These are phyloP conservation scores for Lagocephalus sceleratus DNA, from an alignment of 2,797 vertebrate genomes.

Conservation along the genomic window DNA sequence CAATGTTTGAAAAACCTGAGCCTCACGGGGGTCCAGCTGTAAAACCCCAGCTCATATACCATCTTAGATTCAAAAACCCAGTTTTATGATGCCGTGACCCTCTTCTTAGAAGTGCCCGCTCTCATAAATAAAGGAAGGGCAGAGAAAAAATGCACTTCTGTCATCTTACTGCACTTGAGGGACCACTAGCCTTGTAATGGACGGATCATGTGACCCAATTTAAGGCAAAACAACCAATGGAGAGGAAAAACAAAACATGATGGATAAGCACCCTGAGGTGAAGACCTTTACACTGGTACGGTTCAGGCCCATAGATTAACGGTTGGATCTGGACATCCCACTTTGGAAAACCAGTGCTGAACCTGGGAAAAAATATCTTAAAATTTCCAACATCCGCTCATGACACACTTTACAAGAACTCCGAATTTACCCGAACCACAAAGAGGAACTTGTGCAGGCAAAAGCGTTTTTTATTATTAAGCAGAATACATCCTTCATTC, in stretches of 20 bases:
- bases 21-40: constrained; percentile 4
- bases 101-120: constrained; percentile 7
- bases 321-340: no score
- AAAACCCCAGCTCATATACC: constrained; percentile 8
- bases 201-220: no score
- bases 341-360: no score
- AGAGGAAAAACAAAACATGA: constrained; percentile 6
- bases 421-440: neutral
- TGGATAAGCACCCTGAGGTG: neutral
- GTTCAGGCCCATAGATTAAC: no score
- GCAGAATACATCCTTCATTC: neutral
- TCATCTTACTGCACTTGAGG: constrained; percentile 8
- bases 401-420: no score
- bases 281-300: no score
- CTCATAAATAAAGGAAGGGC: no score
- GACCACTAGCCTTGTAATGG: no score
- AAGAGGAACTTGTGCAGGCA: constrained; percentile 24
- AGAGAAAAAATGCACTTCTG: constrained; percentile 10
- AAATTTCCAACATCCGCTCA: neutral
- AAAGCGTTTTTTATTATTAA: constrained; percentile 7
- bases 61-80: constrained; percentile 23
- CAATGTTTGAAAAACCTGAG: no score
- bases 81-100: constrained; percentile 16
- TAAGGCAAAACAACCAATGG: neutral
- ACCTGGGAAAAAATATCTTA: no score